Conservation (phyloP, 2,888 invertebrate species). For the Megastigmus dorsalis region DNA sequence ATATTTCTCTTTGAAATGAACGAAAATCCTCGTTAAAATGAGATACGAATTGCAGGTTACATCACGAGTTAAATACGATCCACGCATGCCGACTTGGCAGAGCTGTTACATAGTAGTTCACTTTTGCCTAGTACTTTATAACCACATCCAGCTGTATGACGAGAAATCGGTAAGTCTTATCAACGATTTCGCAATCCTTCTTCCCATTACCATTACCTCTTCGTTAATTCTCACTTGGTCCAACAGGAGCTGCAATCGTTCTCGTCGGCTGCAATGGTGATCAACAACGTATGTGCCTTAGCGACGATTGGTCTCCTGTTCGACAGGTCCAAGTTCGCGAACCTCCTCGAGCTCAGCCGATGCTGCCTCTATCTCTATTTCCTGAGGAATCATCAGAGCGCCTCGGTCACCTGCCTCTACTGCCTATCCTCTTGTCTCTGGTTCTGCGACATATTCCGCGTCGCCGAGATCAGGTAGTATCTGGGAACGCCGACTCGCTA, state of each 20-base stretch:
- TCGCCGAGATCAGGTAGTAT: constrained; percentile 4
- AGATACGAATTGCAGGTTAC: too few species aligned
- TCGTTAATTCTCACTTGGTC: not conserved
- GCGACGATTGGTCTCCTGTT: constrained; percentile 84
- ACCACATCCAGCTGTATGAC: constrained; percentile 81
- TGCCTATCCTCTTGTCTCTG: constrained; percentile 40
- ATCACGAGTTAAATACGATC: constrained; percentile 81
- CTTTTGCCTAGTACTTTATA: constrained; percentile 80
- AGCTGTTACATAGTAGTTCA: constrained; percentile 81
- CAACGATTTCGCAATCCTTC: too few species aligned
- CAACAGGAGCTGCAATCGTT: constrained; percentile 79
- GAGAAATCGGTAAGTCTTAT: constrained; percentile 78
- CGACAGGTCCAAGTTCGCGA: constrained; percentile 75
- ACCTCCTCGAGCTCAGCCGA: constrained; percentile 77
- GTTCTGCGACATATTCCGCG: constrained; percentile 10
- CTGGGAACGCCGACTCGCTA: too few species aligned
- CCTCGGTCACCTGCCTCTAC: constrained; percentile 2
- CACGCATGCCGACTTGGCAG: constrained; percentile 80
- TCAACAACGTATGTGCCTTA: constrained; percentile 81
- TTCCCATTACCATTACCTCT: not conserved
- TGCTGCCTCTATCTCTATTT: constrained; percentile 79
- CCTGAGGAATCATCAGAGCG: constrained; percentile 61
- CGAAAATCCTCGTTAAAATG: too few species aligned
- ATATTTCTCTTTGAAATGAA: too few species aligned
- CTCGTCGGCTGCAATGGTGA: constrained; percentile 77